Conservation (phyloP, 2,113 vertebrate genomes). For the Ciconia boyciana region DNA sequence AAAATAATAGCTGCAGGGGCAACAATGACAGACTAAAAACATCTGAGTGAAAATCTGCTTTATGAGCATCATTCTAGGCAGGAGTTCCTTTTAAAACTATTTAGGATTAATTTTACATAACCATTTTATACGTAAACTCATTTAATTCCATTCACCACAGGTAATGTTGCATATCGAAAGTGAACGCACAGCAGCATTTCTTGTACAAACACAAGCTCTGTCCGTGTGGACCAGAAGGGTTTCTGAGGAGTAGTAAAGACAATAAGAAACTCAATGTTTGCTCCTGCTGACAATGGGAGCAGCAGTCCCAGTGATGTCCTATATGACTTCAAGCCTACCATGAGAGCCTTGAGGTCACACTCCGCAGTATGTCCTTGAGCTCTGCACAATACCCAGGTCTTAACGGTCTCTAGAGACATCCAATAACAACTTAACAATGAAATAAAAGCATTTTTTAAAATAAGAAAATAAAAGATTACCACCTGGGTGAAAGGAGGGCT, state of each 20-base stretch:
- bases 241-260: background rate
- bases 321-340: background rate
- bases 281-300: background rate
- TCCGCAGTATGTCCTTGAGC: background rate
- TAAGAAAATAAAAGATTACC: background rate
- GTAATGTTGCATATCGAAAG: background rate
- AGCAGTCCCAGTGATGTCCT: background rate
- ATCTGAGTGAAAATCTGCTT: background rate
- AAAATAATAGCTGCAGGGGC: background rate
- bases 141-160: background rate
- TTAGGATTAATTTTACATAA: background rate
- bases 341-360: background rate
- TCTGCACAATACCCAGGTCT: background rate
- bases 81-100: background rate
- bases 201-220: background rate
- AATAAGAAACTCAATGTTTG: background rate
- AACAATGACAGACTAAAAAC: background rate
- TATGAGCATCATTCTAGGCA: background rate
- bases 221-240: background rate
- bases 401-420: background rate
- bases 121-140: background rate
- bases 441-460: background rate
- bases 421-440: background rate
- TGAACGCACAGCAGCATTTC: background rate
- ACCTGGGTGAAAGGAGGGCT: background rate